Percentiles rank a stretch among this genome's conserved stretches.
phyloP scores from a whole-genome alignment of 2,113 vertebrate species.

The Girardinichthys multiradiatus region DNA sequence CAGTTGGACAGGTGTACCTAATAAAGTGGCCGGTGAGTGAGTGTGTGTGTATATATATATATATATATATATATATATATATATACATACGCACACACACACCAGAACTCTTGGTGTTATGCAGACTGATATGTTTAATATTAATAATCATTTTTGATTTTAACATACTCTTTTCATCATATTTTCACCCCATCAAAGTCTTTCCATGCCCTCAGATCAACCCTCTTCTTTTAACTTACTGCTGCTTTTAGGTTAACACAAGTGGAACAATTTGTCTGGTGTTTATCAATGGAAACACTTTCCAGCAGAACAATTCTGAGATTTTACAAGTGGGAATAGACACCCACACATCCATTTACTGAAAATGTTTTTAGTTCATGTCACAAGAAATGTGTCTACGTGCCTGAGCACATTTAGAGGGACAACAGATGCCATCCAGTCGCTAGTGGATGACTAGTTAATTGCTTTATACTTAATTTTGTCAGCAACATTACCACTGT shows the following conservation, averaged over 20 bases:
- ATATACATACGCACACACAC: too few relatives aligned
- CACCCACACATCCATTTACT: slow-evolving; percentile 35
- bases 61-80: too few relatives aligned
- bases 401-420: not conserved
- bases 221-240: slow-evolving; percentile 24
- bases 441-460: not conserved
- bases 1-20: too few relatives aligned
- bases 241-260: slow-evolving; percentile 5
- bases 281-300: slow-evolving; percentile 46
- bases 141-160: not conserved
- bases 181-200: not conserved
- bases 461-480: too few relatives aligned
- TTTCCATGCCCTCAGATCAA: slow-evolving; percentile 25
- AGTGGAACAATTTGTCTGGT: slow-evolving; percentile 39
- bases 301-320: slow-evolving; percentile 8
- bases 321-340: slow-evolving; percentile 27
- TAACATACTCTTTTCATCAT: not conserved
- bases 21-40: too few relatives aligned
- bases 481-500: not conserved
- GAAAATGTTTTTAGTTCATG: not conserved
- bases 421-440: not conserved
- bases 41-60: too few relatives aligned
- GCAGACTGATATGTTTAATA: too few relatives aligned
- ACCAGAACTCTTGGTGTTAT: too few relatives aligned
- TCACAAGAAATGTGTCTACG: not conserved